Evolutionary conservation across 2,797 vertebrate species (phyloP), one percentile per base, ranked within the genome.

Genomic region (Rousettus madagascariensis): DNA sequence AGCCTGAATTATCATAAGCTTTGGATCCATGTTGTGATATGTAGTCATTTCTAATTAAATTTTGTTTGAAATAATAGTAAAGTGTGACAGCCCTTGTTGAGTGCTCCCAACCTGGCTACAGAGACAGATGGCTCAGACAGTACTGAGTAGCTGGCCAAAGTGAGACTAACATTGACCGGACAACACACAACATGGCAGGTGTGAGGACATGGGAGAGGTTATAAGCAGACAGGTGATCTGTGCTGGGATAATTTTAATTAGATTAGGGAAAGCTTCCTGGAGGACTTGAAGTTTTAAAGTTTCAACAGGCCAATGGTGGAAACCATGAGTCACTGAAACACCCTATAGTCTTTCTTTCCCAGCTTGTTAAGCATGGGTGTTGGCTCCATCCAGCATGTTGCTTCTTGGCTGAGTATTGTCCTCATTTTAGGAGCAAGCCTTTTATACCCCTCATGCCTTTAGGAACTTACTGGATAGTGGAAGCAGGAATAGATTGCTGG

Each of bases 401-500:
- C 36, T 26, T 91, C 53, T 46, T 33, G 91, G 86, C 84, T 55
- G 51, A 79, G 74, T 11, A 33, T 75, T 59, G 57, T 68, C 65
- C 53, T 69, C 36, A 30, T 22, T 8, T 2, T 0, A 22, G 75
- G 59, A 88, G 46, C 0, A 0, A 95, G 90, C 69, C 69, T 89
- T 66, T 28, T 80, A 43, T 68, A 85, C 49, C 78, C 74, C 61
- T 51, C 0, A 16, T 90, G 90, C 79, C 72, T 96, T 91, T 46
- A 96, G 89, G 87, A 92, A 91, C 79, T 85, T 59, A 90, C 5
- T 97, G 92, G 96, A 89, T 97, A 96, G 88, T 71, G 51, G 84
- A 89, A 87, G 82, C 74, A 78, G 85, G 95, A 97, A 95, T 89
- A 97, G 95, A 93, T 36, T 57, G 59, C 89, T 97, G 97, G 95